Conservation (phyloP, 1,140 invertebrate genomes). For the Araneus ventricosus region DNA sequence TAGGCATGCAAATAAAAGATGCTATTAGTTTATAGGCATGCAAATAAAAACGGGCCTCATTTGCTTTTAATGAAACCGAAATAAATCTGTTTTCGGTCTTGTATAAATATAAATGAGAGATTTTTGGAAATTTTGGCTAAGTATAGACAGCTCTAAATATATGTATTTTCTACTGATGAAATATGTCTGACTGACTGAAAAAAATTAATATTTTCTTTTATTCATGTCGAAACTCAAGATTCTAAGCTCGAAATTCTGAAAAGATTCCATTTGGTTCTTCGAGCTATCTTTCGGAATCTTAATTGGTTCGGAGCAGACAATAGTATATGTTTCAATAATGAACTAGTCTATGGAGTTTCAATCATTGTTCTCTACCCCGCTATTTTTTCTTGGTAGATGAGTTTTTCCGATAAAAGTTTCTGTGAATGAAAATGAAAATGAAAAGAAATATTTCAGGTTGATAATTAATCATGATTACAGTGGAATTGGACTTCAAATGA, state of each 20-base stretch:
- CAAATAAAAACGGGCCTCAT: too few relatives aligned
- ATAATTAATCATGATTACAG: neutral
- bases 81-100: neutral
- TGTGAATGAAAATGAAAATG: neutral
- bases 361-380: neutral
- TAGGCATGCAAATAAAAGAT: too few relatives aligned
- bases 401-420: neutral
- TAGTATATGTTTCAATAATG: constrained; percentile 9
- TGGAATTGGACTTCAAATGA: neutral
- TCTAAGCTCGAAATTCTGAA: neutral
- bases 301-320: constrained; percentile 39
- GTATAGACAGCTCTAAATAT: neutral
- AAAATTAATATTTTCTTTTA: neutral
- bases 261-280: neutral
- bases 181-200: neutral
- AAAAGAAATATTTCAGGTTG: neutral
- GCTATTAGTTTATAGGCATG: too few relatives aligned
- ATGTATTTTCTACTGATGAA: neutral
- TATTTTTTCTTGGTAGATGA: neutral
- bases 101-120: neutral
- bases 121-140: neutral
- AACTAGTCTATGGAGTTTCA: neutral
- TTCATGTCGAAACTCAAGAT: neutral
- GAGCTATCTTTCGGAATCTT: constrained; percentile 3
- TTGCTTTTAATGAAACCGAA: too few relatives aligned